Conservation (phyloP, 35 echinoderm and acorn worm genomes). For the Nesometra sesokonis region DNA sequence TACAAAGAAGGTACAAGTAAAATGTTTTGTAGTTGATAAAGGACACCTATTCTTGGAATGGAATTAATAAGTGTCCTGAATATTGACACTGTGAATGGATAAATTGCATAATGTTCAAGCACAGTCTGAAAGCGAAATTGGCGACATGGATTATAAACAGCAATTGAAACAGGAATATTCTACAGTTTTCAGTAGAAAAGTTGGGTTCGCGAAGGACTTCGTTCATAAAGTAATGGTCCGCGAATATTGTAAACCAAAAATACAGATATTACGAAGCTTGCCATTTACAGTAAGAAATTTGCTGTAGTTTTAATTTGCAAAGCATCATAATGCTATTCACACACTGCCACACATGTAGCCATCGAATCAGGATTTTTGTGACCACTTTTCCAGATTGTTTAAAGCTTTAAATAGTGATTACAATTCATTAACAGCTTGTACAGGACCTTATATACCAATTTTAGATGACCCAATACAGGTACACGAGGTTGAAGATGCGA, state of each 20-base stretch:
- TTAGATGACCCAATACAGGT: too few relatives aligned
- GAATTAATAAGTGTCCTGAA: background rate
- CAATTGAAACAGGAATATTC: background rate
- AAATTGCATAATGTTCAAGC: background rate
- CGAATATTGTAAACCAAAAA: background rate
- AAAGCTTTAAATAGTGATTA: too few relatives aligned
- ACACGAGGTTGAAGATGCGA: too few relatives aligned
- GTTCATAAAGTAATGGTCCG: background rate
- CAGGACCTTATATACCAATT: too few relatives aligned
- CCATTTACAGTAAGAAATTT: background rate
- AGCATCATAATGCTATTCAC: too few relatives aligned
- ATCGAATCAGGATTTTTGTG: too few relatives aligned
- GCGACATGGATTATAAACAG: background rate
- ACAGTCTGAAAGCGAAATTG: background rate
- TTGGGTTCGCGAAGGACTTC: background rate
- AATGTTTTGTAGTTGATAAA: background rate
- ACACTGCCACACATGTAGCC: too few relatives aligned
- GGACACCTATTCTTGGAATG: background rate
- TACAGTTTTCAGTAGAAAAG: background rate
- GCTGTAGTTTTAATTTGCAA: too few relatives aligned
- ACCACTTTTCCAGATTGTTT: too few relatives aligned
- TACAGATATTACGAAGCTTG: background rate
- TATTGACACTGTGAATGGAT: background rate
- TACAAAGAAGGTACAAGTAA: background rate
- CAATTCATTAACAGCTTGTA: too few relatives aligned